Conservation (phyloP, 1,140 invertebrate species). For the Meloidogyne hapla region DNA sequence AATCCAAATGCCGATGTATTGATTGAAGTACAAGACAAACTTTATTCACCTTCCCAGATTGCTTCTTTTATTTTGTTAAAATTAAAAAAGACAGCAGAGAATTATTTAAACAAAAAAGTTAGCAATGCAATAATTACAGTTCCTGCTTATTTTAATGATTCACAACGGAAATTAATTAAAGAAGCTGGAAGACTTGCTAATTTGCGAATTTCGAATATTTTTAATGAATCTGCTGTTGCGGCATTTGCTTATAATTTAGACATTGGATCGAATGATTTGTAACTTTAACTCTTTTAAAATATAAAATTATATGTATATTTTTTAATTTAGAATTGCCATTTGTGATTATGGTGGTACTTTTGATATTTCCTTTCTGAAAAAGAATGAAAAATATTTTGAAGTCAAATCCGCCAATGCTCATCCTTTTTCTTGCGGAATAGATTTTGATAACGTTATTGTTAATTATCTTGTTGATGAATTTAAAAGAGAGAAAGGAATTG, state of each 20-base stretch:
- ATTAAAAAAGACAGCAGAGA: constrained; percentile 94
- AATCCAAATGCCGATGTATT: constrained; percentile 96
- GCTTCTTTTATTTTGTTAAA: constrained; percentile 89
- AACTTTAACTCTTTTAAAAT: too few species aligned
- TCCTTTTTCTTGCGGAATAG: too few species aligned
- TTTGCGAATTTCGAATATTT: constrained; percentile 85
- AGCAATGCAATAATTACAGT: constrained; percentile 92
- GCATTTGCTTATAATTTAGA: too few species aligned
- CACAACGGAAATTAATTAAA: too few species aligned
- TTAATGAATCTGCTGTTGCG: too few species aligned
- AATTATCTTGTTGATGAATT: constrained; percentile 88
- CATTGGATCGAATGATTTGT: too few species aligned
- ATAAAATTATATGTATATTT: too few species aligned
- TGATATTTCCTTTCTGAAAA: too few species aligned
- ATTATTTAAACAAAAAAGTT: constrained; percentile 77
- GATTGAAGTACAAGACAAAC: constrained; percentile 90
- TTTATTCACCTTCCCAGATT: constrained; percentile 91
- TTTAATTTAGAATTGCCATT: too few species aligned
- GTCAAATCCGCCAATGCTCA: too few species aligned
- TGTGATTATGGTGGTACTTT: too few species aligned
- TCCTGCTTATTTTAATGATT: constrained; percentile 93
- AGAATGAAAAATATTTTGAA: too few species aligned
- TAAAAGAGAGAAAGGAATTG: constrained; percentile 92
- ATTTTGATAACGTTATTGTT: constrained; percentile 74
- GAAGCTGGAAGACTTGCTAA: constrained; percentile 94